A percentile compares a stretch with the other conserved stretches of the same genome.
These are phyloP conservation scores for Perccottus glenii DNA, from an alignment of 2,113 vertebrate species.

Conservation along the genomic window DNA sequence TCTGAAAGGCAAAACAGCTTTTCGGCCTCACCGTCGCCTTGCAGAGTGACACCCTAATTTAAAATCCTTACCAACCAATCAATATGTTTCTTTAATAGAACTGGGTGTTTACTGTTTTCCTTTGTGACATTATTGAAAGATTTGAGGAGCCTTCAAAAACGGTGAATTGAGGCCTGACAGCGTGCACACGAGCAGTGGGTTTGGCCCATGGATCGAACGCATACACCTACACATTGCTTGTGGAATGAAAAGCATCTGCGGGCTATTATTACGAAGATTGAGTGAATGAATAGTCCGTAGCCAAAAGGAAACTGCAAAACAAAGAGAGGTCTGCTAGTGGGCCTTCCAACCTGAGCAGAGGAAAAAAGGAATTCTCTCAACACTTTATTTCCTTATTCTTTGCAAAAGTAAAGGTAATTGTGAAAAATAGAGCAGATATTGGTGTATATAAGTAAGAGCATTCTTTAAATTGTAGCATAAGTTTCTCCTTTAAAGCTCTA, in stretches of 20 bases:
- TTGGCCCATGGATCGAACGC: conserved; percentile 29
- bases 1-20: conserved; percentile 9
- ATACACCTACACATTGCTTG: conserved; percentile 57
- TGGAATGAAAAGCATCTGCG: conserved; percentile 52
- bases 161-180: conserved; percentile 14
- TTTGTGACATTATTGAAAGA: conserved; percentile 20
- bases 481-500: too few species aligned
- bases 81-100: conserved; percentile 2
- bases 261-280: conserved; percentile 40
- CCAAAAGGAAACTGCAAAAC: conserved; percentile 6
- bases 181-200: conserved; percentile 14
- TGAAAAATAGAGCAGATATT: too few species aligned
- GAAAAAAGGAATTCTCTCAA: too few species aligned
- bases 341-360: too few species aligned
- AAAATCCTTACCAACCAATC: conserved; percentile 15
- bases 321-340: neutral
- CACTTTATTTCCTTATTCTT: too few species aligned
- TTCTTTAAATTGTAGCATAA: too few species aligned
- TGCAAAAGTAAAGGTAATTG: too few species aligned
- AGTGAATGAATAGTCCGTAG: conserved; percentile 21
- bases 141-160: conserved; percentile 17
- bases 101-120: neutral
- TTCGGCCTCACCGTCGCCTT: neutral
- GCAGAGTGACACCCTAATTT: conserved; percentile 4
- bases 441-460: too few species aligned